Conservation (phyloP, 2,888 invertebrate genomes). For the Margaritifera margaritifera region DNA sequence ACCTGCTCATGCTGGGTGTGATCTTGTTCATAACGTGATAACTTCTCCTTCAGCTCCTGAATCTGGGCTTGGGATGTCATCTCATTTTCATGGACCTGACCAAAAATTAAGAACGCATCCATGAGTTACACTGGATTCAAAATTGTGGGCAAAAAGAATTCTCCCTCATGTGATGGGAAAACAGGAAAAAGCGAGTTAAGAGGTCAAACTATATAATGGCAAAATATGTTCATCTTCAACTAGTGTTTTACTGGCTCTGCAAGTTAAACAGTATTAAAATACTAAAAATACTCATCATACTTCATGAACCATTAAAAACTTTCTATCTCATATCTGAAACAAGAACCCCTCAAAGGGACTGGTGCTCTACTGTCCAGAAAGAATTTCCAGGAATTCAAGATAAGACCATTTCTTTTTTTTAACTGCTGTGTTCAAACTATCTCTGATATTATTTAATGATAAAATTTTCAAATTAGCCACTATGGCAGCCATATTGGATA, state of each 20-base stretch:
- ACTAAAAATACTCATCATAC: too few species aligned
- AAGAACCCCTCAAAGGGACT: too few species aligned
- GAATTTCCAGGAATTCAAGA: too few species aligned
- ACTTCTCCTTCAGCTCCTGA: slow-evolving; percentile 51
- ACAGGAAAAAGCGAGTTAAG: background rate
- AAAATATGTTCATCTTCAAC: background rate
- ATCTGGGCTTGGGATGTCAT: slow-evolving; percentile 46
- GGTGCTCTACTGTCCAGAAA: too few species aligned
- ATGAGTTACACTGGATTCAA: background rate
- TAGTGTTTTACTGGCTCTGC: background rate
- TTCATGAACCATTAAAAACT: too few species aligned
- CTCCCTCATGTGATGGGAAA: background rate
- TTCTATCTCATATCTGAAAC: too few species aligned
- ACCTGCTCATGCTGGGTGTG: slow-evolving; percentile 66
- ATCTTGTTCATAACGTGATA: slow-evolving; percentile 58
- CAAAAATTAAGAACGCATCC: background rate
- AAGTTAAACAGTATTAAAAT: too few species aligned
- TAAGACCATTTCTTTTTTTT: too few species aligned
- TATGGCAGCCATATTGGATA: too few species aligned
- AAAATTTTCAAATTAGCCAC: too few species aligned
- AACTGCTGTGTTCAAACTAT: too few species aligned
- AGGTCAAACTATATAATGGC: background rate
- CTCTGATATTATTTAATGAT: too few species aligned
- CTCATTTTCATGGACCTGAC: slow-evolving; percentile 62
- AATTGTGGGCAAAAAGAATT: background rate